A percentile compares a stretch with the other conserved stretches of the same genome.
phyloP scores from a whole-genome alignment of 2,797 vertebrate genomes.

The Mormyrus proboscirostris region DNA sequence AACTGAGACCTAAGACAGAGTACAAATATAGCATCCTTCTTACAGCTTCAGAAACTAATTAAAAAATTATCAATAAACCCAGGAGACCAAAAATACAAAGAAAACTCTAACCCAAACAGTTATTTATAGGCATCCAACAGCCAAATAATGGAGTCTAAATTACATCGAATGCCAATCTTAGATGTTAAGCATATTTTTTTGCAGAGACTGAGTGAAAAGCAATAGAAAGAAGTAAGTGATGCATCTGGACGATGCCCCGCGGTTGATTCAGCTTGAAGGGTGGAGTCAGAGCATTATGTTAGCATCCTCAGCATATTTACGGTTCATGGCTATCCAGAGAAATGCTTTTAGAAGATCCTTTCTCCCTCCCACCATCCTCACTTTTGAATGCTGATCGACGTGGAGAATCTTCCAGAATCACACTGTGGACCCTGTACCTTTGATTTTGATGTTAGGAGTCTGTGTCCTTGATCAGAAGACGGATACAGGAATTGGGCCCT shows the following conservation, averaged over 20 bases:
- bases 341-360: neutral
- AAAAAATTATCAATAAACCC: neutral
- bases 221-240: neutral
- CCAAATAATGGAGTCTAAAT: neutral
- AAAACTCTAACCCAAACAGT: neutral
- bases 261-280: neutral
- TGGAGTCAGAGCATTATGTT: neutral
- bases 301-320: neutral
- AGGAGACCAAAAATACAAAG: neutral
- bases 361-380: neutral
- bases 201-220: slow-evolving; percentile 1
- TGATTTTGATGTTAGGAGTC: neutral
- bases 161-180: neutral
- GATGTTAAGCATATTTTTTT: neutral
- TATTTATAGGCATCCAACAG: neutral
- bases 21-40: neutral
- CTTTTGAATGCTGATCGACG: neutral
- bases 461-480: neutral
- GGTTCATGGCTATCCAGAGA: neutral
- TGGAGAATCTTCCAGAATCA: neutral
- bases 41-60: neutral
- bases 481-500: neutral
- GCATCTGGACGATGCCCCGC: neutral
- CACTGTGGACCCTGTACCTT: neutral
- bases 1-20: slow-evolving; percentile 64